Base-by-base conservation (phyloP, 1,140 invertebrate genomes). In the Macrocentrus cingulum region DNA sequence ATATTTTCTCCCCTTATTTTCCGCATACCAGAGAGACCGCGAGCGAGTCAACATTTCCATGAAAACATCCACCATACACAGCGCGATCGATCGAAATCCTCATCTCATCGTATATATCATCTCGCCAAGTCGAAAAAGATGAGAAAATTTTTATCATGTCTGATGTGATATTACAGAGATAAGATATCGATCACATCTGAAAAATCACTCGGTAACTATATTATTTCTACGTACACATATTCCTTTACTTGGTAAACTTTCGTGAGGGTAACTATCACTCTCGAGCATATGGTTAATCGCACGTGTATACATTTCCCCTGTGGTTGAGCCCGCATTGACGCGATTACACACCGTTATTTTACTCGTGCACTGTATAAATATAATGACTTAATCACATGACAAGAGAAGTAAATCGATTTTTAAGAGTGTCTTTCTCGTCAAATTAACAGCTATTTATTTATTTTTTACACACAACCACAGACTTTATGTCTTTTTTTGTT, bases 331-430 rank as follows among this genome's bases (percentile, higher is more conserved):
- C 44, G 44, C 44, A 46, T 46, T 13, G 7, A 46, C 44, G 19
- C 19, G 25, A 29, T 29, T 9, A 29, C 41, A 42, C 18, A 46
- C 44, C 44, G 44, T 46, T 46, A 46, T 46, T 46, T 46, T 46
- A 22, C 18, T 11, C 36, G 36, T 13, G 44, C 18, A 22, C 44
- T 11, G 19, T n/a, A n/a, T 20, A 22, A 7, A 39, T 22, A 13
- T 46, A 46, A 46, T 46, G 20, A 46, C 44, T 46, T 46, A 46
- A 46, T 46, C 44, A 11, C 18, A 46, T 20, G 16, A 46, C 44
- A 46, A 22, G 22, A 46, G 9, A 46, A 20, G 16, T 23, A 46
- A 46, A 20, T 18, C 16, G 44, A 18, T 46, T 19, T 46, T 46
- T 9, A 46, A n/a, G 13, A 39, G 36, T 39, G 16, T 23, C 20